phyloP scores from a whole-genome alignment of 2,888 invertebrate genomes.

The Cinara cedri region DNA sequence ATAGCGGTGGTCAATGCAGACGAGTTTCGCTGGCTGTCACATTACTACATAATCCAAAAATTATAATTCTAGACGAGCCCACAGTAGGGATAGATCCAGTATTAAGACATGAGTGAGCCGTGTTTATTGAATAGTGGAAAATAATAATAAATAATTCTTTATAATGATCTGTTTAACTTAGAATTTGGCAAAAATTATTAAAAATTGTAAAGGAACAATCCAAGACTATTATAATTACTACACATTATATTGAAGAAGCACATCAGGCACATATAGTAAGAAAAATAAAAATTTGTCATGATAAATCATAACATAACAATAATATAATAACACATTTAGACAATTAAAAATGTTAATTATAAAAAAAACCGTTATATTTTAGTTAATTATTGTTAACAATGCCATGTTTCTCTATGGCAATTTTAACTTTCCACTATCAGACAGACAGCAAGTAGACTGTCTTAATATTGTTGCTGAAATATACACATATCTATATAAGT shows the following conservation, averaged over 20 bases:
- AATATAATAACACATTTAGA: too few species aligned
- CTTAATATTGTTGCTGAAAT: too few species aligned
- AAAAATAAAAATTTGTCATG: not conserved
- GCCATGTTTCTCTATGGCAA: too few species aligned
- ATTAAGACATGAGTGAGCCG: slow-evolving; percentile 22
- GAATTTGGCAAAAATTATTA: slow-evolving; percentile 47
- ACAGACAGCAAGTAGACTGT: too few species aligned
- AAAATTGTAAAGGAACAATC: slow-evolving; percentile 24
- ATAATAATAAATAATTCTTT: not conserved
- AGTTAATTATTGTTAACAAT: too few species aligned
- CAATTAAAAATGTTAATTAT: too few species aligned
- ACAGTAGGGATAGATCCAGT: slow-evolving; percentile 26
- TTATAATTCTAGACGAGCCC: slow-evolving; percentile 35
- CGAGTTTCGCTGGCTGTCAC: slow-evolving; percentile 29
- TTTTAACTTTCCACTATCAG: too few species aligned
- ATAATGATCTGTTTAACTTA: not conserved
- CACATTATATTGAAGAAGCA: slow-evolving; percentile 51
- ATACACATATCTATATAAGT: too few species aligned
- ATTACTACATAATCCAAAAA: slow-evolving; percentile 37
- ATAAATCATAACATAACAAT: too few species aligned
- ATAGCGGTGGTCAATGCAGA: slow-evolving; percentile 29
- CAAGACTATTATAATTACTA: slow-evolving; percentile 40
- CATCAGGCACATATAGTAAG: slow-evolving; percentile 12
- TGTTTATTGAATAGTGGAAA: not conserved
- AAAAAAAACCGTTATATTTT: too few species aligned